Base-by-base conservation (phyloP, 2,797 vertebrate genomes). In the Fundulus diaphanus region DNA sequence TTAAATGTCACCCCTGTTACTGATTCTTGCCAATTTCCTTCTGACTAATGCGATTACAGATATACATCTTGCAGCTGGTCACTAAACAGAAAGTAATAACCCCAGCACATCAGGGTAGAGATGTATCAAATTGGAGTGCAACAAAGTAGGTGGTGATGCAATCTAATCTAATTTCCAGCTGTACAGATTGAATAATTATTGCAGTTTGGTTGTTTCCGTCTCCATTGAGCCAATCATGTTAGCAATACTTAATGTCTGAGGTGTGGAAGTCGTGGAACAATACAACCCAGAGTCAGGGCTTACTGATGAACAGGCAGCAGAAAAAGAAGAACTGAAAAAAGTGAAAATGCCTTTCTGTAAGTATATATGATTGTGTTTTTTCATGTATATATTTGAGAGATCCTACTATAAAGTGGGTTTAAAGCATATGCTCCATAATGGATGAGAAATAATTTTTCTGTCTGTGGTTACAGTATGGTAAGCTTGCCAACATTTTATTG, bases 401-500 rank as follows among this genome's bases (percentile, higher is more conserved):
- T 42, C 5, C 12, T 16, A 7, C 31, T 29, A 35, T 49, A 24
- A 73, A 70, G 70, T 40, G 52, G 15, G 11, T 76, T 27, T 52
- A 1, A 67, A 54, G 27, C 46, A 35, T 65, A 48, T 29, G 33
- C 9, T 42, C 3, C 8, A 29, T 67, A 44, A 67, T 5, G 27
- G 0, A 61, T 77, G 72, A 76, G 65, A 80, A 79, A 73, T 77
- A 6, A 7, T 35, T 42, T 79, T 67, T 44, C 79, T 24, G n/a
- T 87, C 70, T 59, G 69, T 79, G 73, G 71, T 81, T 79, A 85
- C 76, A 70, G 67, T 68, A n/a, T 29, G 12, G 65, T 8, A 11
- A 66, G 29, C 74, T 80, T 73, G 72, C 80, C 88, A 84, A 68
- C 67, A 31, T 78, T 69, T 22, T 85, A 86, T 85, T 79, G 78